Conservation (phyloP, 2,797 vertebrate genomes). For the Loris lydekkerianus region DNA sequence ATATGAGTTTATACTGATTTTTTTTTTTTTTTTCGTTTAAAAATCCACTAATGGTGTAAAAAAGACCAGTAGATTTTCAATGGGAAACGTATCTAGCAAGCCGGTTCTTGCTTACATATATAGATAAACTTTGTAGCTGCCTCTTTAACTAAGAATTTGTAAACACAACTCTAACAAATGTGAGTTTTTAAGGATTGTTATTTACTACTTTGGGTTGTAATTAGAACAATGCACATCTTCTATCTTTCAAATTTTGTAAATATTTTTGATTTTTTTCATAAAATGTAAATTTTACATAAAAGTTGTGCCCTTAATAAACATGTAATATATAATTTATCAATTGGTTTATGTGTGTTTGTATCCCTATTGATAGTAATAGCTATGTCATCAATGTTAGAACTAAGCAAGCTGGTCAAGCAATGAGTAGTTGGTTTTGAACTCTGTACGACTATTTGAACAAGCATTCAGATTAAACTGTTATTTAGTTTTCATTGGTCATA, state of each 20-base stretch:
- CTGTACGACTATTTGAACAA: background rate
- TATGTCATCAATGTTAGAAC: background rate
- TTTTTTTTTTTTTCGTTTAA: slow-evolving; percentile 83
- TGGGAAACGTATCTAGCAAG: slow-evolving; percentile 91
- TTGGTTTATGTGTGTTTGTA: slow-evolving; percentile 79
- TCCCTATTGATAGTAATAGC: background rate
- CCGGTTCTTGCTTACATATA: slow-evolving; percentile 96
- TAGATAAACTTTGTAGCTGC: slow-evolving; percentile 90
- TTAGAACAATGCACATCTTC: slow-evolving; percentile 89
- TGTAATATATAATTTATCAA: slow-evolving; percentile 92
- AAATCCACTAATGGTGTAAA: slow-evolving; percentile 85
- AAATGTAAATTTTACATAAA: slow-evolving; percentile 95
- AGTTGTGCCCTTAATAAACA: slow-evolving; percentile 92
- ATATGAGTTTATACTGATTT: slow-evolving; percentile 88
- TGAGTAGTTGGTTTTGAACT: slow-evolving; percentile 16
- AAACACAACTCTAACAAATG: slow-evolving; percentile 90
- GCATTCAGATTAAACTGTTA: background rate
- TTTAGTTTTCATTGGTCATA: background rate
- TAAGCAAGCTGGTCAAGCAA: background rate
- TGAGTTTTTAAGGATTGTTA: slow-evolving; percentile 90
- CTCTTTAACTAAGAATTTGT: slow-evolving; percentile 89
- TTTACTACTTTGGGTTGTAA: slow-evolving; percentile 89
- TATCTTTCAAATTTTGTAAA: slow-evolving; percentile 93
- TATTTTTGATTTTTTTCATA: slow-evolving; percentile 94
- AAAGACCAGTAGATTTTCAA: slow-evolving; percentile 85